Percentiles rank a stretch among this genome's conserved stretches.
Evolutionary conservation across 2,888 invertebrate genomes (phyloP).

Genomic region (Parasteatoda lunata): DNA sequence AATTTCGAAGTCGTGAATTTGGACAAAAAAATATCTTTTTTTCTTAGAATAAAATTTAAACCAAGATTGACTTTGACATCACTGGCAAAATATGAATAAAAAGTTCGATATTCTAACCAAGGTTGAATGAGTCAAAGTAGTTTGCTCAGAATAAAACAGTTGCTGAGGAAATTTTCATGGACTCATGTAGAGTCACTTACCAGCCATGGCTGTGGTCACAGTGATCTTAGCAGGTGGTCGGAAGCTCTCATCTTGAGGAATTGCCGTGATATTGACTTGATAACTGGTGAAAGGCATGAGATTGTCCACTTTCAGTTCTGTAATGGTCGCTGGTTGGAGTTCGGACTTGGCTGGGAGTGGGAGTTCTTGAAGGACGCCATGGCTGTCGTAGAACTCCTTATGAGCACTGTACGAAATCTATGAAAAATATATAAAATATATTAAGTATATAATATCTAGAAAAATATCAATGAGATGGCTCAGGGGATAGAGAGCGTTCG

Average conservation of each 20-base stretch:
- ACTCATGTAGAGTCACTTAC: slow-evolving; percentile 66
- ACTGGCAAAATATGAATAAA: too few species aligned
- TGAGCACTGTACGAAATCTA: slow-evolving; percentile 86
- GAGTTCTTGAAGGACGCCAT: slow-evolving; percentile 89
- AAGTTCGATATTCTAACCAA: too few species aligned
- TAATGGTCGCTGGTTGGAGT: slow-evolving; percentile 80
- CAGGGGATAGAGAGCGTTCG: too few species aligned
- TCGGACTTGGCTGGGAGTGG: slow-evolving; percentile 84
- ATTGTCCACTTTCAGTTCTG: slow-evolving; percentile 87
- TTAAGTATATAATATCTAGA: too few species aligned
- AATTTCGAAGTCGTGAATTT: not conserved
- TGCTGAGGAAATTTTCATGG: too few species aligned
- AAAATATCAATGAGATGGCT: too few species aligned
- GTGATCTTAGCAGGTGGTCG: slow-evolving; percentile 93
- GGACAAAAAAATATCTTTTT: not conserved
- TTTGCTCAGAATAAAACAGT: too few species aligned
- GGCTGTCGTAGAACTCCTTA: slow-evolving; percentile 94
- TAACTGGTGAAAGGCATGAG: slow-evolving; percentile 95
- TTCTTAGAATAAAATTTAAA: too few species aligned
- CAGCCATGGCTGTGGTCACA: slow-evolving; percentile 96
- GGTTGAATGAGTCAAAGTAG: too few species aligned
- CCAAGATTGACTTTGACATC: too few species aligned
- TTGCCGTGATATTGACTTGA: slow-evolving; percentile 91
- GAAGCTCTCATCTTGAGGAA: slow-evolving; percentile 87
- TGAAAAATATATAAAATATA: not conserved